Percentiles rank a stretch among this genome's conserved stretches.
These are phyloP conservation scores for Rhinolophus sinicus DNA, from an alignment of 2,113 vertebrate genomes.

Conservation along the genomic window DNA sequence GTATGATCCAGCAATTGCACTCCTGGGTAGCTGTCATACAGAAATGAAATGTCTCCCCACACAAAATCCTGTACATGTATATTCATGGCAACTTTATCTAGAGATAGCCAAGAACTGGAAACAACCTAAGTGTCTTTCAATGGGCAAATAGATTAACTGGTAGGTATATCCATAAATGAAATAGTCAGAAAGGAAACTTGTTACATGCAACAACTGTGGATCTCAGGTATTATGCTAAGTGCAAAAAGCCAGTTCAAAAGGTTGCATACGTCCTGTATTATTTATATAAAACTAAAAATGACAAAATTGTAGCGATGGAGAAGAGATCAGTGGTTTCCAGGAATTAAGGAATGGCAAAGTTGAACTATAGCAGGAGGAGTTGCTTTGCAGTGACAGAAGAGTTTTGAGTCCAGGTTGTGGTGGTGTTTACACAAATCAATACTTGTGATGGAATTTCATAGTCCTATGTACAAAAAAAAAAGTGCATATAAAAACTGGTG, in stretches of 20 bases:
- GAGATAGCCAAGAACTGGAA: neutral
- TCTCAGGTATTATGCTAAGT: neutral
- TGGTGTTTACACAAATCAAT: neutral
- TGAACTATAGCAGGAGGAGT: no score
- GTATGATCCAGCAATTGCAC: neutral
- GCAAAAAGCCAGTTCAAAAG: neutral
- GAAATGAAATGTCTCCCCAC: neutral
- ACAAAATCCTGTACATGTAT: neutral
- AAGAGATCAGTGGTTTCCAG: neutral
- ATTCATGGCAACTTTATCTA: neutral
- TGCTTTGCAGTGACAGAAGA: neutral
- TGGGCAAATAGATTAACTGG: neutral
- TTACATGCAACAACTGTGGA: neutral
- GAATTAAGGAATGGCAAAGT: neutral
- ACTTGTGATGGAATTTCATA: neutral
- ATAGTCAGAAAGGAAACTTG: neutral
- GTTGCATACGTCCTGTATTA: neutral
- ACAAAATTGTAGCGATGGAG: neutral
- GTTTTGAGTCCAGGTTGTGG: neutral
- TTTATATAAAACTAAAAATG: neutral
- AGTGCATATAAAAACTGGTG: neutral
- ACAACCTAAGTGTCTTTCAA: neutral
- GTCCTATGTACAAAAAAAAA: neutral
- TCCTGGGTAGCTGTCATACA: neutral
- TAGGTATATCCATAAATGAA: neutral